Conservation (phyloP, 23 tunicate genomes). For the Halocynthia roretzi region DNA sequence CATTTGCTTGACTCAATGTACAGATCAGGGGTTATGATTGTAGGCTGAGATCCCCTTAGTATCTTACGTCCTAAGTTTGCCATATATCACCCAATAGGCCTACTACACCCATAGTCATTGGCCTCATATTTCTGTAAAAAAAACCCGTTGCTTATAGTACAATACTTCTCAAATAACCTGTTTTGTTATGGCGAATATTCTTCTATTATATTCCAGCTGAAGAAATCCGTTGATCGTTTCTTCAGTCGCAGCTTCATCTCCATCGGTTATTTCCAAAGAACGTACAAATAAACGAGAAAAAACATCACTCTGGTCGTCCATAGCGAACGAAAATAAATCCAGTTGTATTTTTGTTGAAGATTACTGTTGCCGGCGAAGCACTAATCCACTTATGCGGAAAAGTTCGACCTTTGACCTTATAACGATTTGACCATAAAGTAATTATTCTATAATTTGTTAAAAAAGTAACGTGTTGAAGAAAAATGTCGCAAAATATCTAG, state of each 20-base stretch:
- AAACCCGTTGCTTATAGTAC: not conserved
- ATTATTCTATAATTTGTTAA: too few species aligned
- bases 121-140: not conserved
- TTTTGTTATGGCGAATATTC: conserved; percentile 24
- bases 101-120: not conserved
- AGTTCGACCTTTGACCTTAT: too few species aligned
- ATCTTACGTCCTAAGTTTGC: too few species aligned
- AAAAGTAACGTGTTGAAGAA: too few species aligned
- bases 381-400: too few species aligned
- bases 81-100: not conserved
- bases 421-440: too few species aligned
- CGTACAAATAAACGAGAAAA: conserved; percentile 23
- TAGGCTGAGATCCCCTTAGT: too few species aligned
- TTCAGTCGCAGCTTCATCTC: conserved; percentile 3
- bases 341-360: too few species aligned
- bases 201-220: conserved; percentile 5
- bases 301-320: conserved; percentile 23
- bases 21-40: too few species aligned
- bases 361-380: too few species aligned
- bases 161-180: not conserved
- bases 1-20: too few species aligned
- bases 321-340: not conserved
- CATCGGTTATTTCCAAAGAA: conserved; percentile 1
- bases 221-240: not conserved
- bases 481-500: too few species aligned